Percentiles rank a stretch among this genome's conserved stretches.
Evolutionary conservation across 2,888 invertebrate genomes (phyloP).

Genomic region (Hypsopygia costalis): DNA sequence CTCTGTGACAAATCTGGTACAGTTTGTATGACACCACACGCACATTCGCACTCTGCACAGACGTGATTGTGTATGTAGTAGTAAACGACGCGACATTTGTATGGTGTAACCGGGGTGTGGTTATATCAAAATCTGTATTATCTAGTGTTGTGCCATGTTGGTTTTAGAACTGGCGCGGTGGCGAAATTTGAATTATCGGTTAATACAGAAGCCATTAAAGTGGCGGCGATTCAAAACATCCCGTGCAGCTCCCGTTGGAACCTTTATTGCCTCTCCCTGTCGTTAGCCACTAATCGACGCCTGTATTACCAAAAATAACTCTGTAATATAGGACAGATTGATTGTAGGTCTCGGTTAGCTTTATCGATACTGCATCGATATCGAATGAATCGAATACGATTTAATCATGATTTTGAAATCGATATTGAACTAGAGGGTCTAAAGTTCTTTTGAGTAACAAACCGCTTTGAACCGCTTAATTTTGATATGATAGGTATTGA

Average conservation of each 20-base stretch:
- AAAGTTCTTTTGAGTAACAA: no score
- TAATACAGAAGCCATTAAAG: constrained; percentile 71
- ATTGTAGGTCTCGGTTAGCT: neutral
- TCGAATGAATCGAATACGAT: no score
- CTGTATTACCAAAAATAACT: constrained; percentile 74
- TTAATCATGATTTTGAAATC: no score
- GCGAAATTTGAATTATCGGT: constrained; percentile 69
- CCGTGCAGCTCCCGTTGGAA: constrained; percentile 59
- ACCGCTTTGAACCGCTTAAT: no score
- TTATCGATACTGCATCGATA: no score
- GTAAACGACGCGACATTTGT: no score
- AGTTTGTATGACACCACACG: neutral
- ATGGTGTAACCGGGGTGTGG: no score
- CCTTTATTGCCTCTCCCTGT: constrained; percentile 65
- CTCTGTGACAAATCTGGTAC: no score
- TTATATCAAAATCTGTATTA: constrained; percentile 1
- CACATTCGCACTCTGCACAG: neutral
- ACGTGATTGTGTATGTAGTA: no score
- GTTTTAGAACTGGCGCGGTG: constrained; percentile 41
- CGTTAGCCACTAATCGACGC: constrained; percentile 74
- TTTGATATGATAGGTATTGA: no score
- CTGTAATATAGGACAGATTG: constrained; percentile 28
- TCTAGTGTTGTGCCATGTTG: constrained; percentile 38
- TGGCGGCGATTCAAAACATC: constrained; percentile 76
- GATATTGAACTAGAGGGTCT: no score